These are phyloP conservation scores for Pammene fasciana DNA, from an alignment of 2,888 invertebrate species.

Conservation along the genomic window DNA sequence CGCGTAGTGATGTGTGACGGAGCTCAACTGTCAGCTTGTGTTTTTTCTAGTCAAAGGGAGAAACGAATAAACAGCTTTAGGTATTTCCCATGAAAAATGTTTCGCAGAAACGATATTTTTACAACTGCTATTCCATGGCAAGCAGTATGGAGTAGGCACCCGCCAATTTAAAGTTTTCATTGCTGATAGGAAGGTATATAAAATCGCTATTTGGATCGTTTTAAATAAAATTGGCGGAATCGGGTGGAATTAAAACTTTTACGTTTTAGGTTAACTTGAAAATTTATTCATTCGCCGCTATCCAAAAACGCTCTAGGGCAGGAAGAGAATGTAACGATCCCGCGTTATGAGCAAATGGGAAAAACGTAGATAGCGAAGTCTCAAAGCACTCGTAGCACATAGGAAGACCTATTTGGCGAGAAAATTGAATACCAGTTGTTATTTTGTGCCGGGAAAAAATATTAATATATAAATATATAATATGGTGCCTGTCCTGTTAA, in stretches of 20 bases:
- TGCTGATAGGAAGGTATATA: constrained; percentile 9
- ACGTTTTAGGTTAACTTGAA: constrained; percentile 6
- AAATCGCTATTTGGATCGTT: constrained; percentile 9
- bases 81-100: neutral
- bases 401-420: constrained; percentile 65
- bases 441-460: constrained; percentile 60
- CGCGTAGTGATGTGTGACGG: constrained; percentile 25
- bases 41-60: constrained; percentile 15
- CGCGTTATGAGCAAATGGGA: constrained; percentile 44
- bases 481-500: constrained; percentile 50
- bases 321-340: constrained; percentile 47
- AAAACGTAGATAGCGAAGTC: constrained; percentile 49
- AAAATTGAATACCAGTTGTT: constrained; percentile 71
- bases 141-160: neutral
- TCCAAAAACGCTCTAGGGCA: constrained; percentile 12
- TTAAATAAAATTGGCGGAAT: constrained; percentile 20
- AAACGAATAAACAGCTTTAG: constrained; percentile 16
- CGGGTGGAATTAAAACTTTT: constrained; percentile 10
- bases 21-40: constrained; percentile 32
- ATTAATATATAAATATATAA: too few species aligned
- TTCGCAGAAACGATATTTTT: neutral
- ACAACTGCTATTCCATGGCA: neutral
- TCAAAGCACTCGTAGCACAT: constrained; percentile 53
- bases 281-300: constrained; percentile 3
- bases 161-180: constrained; percentile 40